Base-by-base conservation (phyloP, 2,113 vertebrate genomes). In the Solea solea region DNA sequence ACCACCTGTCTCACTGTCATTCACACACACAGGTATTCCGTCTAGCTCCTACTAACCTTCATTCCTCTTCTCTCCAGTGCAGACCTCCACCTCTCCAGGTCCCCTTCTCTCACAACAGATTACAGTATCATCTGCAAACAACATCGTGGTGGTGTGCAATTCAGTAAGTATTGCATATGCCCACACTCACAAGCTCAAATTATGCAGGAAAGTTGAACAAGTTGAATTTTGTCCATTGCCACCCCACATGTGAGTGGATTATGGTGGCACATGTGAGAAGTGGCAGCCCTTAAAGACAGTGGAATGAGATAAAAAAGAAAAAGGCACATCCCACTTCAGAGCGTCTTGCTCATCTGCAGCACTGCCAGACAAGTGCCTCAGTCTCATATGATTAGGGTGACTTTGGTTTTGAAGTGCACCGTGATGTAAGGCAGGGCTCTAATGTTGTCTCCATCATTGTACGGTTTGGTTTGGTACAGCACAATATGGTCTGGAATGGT, bases 301-400 rank as follows among this genome's bases (percentile, higher is more conserved):
- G 74, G 81, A 80, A 88, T 69, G 77, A 87, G 70, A 83, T 54
- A 44, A 85, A 13, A 48, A 46, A 11, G 7, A 46, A 11, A 46
- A 46, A 87, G 88, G 83, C 71, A 41, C 71, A 64, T 82, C 59
- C 74, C 62, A 61, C 39, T 77, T 64, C 65, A 63, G 66, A 67
- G 65, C 27, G 42, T 68, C 71, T 72, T 66, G 65, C 76, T 82
- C 73, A 69, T 82, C 69, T 73, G 54, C 67, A 41, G 52, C 54
- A 46, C 80, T 85, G 54, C 21, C 62, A 39, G 69, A 85, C 72
- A 80, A 86, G 82, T 62, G 78, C 79, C 71, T 71, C 51, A 64
- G 62, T 85, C 85, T 56, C 54, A 40, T 63, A 51, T 68, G 69
- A 75, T 83, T 67, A 84, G 69, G 64, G 34, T 46, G 49, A 84